phyloP scores from a whole-genome alignment of 2,888 invertebrate genomes.

The Mayetiola destructor region DNA sequence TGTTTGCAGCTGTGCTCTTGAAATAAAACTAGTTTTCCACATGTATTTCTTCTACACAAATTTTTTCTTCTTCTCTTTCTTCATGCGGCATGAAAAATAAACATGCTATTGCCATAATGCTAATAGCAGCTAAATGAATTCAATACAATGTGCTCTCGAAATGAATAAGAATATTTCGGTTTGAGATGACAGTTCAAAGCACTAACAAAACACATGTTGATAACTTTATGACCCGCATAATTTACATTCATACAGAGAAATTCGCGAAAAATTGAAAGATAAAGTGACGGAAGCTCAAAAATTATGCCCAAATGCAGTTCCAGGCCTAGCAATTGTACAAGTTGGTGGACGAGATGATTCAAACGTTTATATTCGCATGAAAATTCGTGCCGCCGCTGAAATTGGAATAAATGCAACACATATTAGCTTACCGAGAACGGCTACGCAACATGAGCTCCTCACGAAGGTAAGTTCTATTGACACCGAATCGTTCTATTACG shows the following conservation, averaged over 20 bases:
- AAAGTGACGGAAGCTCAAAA: slow-evolving; percentile 48
- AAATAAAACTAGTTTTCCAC: background rate
- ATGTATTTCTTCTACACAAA: too few species aligned
- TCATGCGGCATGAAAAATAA: background rate
- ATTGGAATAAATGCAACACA: slow-evolving; percentile 78
- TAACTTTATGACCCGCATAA: background rate
- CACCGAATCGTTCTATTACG: background rate
- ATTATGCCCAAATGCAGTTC: slow-evolving; percentile 46
- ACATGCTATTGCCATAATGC: background rate
- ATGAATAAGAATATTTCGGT: background rate
- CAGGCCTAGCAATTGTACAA: slow-evolving; percentile 82
- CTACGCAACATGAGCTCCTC: slow-evolving; percentile 55
- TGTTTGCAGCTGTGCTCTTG: background rate
- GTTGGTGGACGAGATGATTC: slow-evolving; percentile 95
- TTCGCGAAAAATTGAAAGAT: slow-evolving; percentile 49
- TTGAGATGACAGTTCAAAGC: background rate
- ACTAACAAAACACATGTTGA: background rate
- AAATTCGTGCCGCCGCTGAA: slow-evolving; percentile 78
- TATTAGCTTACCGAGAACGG: slow-evolving; percentile 60
- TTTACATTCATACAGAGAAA: slow-evolving; percentile 42
- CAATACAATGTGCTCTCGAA: background rate
- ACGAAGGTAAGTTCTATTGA: slow-evolving; percentile 25
- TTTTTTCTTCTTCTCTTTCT: too few species aligned
- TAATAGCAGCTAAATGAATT: background rate
- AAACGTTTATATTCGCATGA: slow-evolving; percentile 95